A percentile compares a stretch with the other conserved stretches of the same genome.
phyloP scores from a whole-genome alignment of 2,113 vertebrate genomes.

The Anser cygnoides region DNA sequence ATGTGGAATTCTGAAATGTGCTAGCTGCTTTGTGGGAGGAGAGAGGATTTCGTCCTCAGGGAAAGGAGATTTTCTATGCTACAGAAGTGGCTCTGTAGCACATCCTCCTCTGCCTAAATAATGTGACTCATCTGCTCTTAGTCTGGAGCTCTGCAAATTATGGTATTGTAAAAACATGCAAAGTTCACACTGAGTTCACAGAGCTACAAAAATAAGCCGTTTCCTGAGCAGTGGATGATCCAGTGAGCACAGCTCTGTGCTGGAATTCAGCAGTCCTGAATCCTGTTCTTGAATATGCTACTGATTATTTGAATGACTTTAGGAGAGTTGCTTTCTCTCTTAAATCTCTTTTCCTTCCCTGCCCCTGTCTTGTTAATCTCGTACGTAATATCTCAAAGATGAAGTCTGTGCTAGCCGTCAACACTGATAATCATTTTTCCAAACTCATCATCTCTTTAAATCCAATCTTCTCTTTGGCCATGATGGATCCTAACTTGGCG shows the following conservation, averaged over 20 bases:
- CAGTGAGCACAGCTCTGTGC: neutral
- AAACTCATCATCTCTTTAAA: neutral
- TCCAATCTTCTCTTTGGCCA: neutral
- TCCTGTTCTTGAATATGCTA: neutral
- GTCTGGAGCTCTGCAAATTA: slow-evolving; percentile 63
- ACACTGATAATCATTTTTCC: neutral
- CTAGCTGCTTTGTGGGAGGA: slow-evolving; percentile 49
- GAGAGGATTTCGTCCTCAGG: slow-evolving; percentile 46
- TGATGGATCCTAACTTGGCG: neutral
- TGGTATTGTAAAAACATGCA: slow-evolving; percentile 60
- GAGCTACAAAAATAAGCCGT: slow-evolving; percentile 57
- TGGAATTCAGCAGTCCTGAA: neutral
- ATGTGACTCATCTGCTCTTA: slow-evolving; percentile 69
- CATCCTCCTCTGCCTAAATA: slow-evolving; percentile 59
- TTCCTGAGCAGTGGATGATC: slow-evolving; percentile 10
- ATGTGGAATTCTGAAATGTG: slow-evolving; percentile 35
- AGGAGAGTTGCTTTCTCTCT: neutral
- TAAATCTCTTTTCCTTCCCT: neutral
- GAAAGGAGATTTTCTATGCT: slow-evolving; percentile 50
- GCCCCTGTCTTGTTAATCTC: neutral
- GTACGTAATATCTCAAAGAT: rapidly evolving
- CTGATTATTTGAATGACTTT: neutral
- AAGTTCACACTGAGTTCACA: slow-evolving; percentile 67
- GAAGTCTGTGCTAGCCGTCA: neutral
- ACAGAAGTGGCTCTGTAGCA: slow-evolving; percentile 50